Percentiles rank a stretch among this genome's conserved stretches.
phyloP scores from a whole-genome alignment of 1,140 invertebrate genomes.

The Formica selysi region DNA sequence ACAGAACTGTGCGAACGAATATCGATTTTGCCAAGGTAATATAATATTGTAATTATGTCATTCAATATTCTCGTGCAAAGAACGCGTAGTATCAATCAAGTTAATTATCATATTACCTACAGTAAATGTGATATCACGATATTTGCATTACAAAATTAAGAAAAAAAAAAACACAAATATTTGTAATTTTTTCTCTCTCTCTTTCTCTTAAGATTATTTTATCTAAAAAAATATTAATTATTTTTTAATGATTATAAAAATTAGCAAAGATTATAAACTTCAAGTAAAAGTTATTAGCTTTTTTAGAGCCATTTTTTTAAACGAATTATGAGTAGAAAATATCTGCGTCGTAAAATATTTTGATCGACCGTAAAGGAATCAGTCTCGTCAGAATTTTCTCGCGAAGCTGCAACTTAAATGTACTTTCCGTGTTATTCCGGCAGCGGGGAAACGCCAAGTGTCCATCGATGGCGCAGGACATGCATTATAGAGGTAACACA shows the following conservation, averaged over 20 bases:
- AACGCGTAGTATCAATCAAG: constrained; percentile 24
- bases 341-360: constrained; percentile 1
- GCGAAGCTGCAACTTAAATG: constrained; percentile 21
- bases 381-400: background rate
- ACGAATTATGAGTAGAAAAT: background rate
- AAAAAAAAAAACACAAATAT: background rate
- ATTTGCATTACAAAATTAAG: background rate
- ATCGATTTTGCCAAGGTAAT: constrained; percentile 96
- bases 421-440: constrained; percentile 40
- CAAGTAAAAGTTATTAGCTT: no score
- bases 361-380: constrained; percentile 17
- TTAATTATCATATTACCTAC: background rate
- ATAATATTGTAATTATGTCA: constrained; percentile 50
- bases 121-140: background rate
- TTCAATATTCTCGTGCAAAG: constrained; percentile 32
- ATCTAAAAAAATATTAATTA: background rate
- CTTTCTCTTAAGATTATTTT: background rate
- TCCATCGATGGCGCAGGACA: constrained; percentile 91
- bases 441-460: constrained; percentile 89
- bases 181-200: background rate
- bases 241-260: background rate
- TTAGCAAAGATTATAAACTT: no score
- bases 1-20: constrained; percentile 97
- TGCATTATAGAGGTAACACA: constrained; percentile 90
- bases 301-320: background rate